These are phyloP conservation scores for Mormyrops boulengeri DNA, from an alignment of 2,797 vertebrate genomes.

Conservation along the genomic window DNA sequence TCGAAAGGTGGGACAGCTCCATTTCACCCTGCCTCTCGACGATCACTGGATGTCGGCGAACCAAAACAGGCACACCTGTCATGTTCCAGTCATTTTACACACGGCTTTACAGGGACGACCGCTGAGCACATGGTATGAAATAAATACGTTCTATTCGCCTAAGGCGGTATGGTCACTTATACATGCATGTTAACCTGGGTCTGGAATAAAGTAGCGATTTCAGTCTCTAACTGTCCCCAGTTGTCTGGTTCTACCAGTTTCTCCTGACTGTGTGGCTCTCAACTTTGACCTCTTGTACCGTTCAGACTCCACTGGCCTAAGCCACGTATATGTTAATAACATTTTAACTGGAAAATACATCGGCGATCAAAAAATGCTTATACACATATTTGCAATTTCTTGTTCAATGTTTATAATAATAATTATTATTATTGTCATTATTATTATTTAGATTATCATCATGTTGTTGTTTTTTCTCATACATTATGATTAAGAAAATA, in stretches of 20 bases:
- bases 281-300: background rate
- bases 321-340: background rate
- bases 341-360: background rate
- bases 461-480: background rate
- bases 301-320: background rate
- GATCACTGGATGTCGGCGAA: background rate
- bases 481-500: background rate
- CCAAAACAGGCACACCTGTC: background rate
- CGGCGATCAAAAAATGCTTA: background rate
- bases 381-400: background rate
- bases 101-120: background rate
- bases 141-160: background rate
- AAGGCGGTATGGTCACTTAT: background rate
- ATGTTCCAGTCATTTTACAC: background rate
- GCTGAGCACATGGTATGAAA: background rate
- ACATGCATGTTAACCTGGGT: background rate
- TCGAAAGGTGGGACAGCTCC: background rate
- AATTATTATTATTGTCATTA: background rate
- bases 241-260: background rate
- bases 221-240: background rate
- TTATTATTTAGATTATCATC: background rate
- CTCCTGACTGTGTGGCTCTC: background rate
- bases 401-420: background rate
- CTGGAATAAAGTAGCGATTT: background rate
- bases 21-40: background rate